Percentiles rank a stretch among this genome's conserved stretches.
Conservation (phyloP, 1,140 invertebrate species). For the Rhynchophorus ferrugineus region DNA sequence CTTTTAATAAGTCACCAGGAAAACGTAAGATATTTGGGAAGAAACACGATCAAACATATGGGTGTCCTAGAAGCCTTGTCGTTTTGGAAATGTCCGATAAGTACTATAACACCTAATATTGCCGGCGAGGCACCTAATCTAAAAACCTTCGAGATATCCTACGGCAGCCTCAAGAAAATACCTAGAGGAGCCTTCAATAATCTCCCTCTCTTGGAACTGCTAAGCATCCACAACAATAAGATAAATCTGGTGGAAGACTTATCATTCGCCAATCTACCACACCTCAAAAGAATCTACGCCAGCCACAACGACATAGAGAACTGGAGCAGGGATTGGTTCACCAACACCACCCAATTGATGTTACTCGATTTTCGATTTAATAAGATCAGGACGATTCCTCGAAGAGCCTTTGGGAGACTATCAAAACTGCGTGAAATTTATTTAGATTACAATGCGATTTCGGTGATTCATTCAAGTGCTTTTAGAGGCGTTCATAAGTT, state of each 20-base stretch:
- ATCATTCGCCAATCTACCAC: slow-evolving; percentile 17
- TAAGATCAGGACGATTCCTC: slow-evolving; percentile 20
- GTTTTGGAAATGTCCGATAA: slow-evolving; percentile 13
- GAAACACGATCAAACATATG: slow-evolving; percentile 21
- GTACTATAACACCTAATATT: slow-evolving; percentile 4
- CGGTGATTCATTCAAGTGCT: slow-evolving; percentile 11
- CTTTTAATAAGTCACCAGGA: slow-evolving; percentile 15
- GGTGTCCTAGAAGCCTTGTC: slow-evolving; percentile 6
- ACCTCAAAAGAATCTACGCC: slow-evolving; percentile 12
- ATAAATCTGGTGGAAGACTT: slow-evolving; percentile 18
- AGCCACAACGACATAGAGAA: slow-evolving; percentile 16
- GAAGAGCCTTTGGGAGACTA: slow-evolving; percentile 17
- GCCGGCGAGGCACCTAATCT: slow-evolving; percentile 17
- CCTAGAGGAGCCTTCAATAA: slow-evolving; percentile 13
- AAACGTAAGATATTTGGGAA: slow-evolving; percentile 13
- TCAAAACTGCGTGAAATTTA: slow-evolving; percentile 13
- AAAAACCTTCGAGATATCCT: slow-evolving; percentile 13
- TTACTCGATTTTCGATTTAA: slow-evolving; percentile 20
- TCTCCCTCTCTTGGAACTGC: slow-evolving; percentile 4
- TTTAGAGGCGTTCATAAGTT: slow-evolving; percentile 17
- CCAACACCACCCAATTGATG: slow-evolving; percentile 16
- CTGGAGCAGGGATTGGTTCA: slow-evolving; percentile 26
- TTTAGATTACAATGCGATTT: slow-evolving; percentile 22
- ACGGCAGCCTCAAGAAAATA: slow-evolving; percentile 18
- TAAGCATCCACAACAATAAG: slow-evolving; percentile 19